Conservation (phyloP, 2,797 vertebrate species). For the Nyctibius grandis region DNA sequence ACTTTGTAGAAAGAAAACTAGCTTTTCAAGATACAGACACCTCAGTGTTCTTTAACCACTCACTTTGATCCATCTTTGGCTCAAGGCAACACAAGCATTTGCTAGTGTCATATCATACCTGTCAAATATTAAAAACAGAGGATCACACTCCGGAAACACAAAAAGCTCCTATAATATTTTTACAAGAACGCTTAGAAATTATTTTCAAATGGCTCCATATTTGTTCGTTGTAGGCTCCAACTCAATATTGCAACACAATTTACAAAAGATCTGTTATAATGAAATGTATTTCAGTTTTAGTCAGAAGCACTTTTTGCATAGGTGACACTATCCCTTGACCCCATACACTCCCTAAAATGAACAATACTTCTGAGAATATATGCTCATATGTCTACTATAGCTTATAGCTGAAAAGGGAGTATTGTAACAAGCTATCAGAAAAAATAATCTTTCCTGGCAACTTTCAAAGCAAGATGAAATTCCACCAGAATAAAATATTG, state of each 20-base stretch:
- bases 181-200: neutral
- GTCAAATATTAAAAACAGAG: constrained; percentile 28
- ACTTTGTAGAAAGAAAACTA: neutral
- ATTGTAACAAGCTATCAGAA: neutral
- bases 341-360: neutral
- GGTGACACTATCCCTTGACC: neutral
- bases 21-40: neutral
- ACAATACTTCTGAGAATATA: neutral
- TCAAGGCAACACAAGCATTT: constrained; percentile 84
- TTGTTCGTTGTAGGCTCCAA: neutral
- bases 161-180: neutral
- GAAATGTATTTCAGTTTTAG: neutral
- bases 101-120: constrained; percentile 92
- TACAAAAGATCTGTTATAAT: neutral
- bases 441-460: neutral
- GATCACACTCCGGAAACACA: neutral
- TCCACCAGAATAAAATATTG: neutral
- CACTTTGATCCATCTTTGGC: constrained; percentile 87
- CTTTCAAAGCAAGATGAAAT: neutral
- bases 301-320: neutral
- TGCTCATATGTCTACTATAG: rapidly evolving
- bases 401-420: neutral
- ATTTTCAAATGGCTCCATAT: neutral
- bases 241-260: neutral
- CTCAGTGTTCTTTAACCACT: constrained; percentile 21